Evolutionary conservation across 1,140 invertebrate species (phyloP).

Genomic region (Heliconius nattereri): DNA sequence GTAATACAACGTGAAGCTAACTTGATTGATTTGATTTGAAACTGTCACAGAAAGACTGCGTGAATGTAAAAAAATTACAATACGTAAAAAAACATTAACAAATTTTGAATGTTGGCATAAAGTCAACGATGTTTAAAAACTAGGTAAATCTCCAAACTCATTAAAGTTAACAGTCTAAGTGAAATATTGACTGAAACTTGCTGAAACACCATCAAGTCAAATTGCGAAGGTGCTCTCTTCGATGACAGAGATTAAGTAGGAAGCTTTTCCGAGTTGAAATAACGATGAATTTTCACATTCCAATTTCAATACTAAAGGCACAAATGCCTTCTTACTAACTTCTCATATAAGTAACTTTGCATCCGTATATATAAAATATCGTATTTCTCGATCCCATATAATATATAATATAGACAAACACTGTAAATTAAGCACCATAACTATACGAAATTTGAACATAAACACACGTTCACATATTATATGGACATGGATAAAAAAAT

Average conservation of each 20-base stretch:
- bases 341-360: not conserved
- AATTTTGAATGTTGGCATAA: not conserved
- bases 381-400: no score
- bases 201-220: slow-evolving; percentile 17
- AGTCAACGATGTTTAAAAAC: not conserved
- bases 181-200: slow-evolving; percentile 16
- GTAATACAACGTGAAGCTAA: no score
- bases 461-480: no score
- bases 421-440: no score
- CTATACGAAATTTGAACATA: no score
- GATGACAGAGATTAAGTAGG: slow-evolving; percentile 25
- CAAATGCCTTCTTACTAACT: not conserved
- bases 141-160: slow-evolving; percentile 10
- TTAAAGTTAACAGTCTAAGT: slow-evolving; percentile 17
- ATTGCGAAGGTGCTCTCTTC: slow-evolving; percentile 14
- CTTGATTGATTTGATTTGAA: no score
- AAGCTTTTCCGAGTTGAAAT: slow-evolving; percentile 18
- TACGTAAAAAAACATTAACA: not conserved
- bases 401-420: no score
- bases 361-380: not conserved
- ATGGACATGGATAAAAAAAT: no score
- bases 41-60: no score
- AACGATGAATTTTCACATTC: slow-evolving; percentile 20
- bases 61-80: not conserved
- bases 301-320: not conserved